Conservation (phyloP, 1,140 invertebrate species). For the Sitobion miscanthi region DNA sequence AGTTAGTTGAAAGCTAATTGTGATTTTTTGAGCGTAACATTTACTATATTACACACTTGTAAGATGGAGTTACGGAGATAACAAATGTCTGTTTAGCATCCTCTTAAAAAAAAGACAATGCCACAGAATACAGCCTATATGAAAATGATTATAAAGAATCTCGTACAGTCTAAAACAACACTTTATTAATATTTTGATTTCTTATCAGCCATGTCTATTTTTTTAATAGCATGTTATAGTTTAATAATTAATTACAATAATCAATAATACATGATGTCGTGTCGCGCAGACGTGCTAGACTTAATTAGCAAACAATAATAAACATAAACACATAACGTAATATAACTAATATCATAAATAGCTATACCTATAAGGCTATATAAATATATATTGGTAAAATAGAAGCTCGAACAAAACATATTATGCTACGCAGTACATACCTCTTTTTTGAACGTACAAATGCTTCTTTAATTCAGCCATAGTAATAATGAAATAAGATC, state of each 20-base stretch:
- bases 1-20: too few species aligned
- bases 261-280: too few species aligned
- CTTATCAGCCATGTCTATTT: too few species aligned
- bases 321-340: too few species aligned
- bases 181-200: neutral
- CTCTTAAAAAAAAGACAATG: neutral
- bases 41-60: too few species aligned
- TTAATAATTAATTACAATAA: neutral
- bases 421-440: neutral
- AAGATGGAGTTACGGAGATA: too few species aligned
- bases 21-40: too few species aligned
- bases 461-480: slow-evolving; percentile 48
- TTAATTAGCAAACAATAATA: too few species aligned
- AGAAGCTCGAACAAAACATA: neutral
- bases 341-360: too few species aligned
- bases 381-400: neutral
- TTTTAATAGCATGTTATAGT: neutral
- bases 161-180: neutral
- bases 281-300: neutral
- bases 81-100: too few species aligned
- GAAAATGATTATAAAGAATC: neutral
- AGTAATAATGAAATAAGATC: neutral
- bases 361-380: too few species aligned
- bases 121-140: neutral
- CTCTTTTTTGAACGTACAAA: slow-evolving; percentile 48